Conservation (phyloP, 2,888 invertebrate species). For the Nasonovia ribisnigri region DNA sequence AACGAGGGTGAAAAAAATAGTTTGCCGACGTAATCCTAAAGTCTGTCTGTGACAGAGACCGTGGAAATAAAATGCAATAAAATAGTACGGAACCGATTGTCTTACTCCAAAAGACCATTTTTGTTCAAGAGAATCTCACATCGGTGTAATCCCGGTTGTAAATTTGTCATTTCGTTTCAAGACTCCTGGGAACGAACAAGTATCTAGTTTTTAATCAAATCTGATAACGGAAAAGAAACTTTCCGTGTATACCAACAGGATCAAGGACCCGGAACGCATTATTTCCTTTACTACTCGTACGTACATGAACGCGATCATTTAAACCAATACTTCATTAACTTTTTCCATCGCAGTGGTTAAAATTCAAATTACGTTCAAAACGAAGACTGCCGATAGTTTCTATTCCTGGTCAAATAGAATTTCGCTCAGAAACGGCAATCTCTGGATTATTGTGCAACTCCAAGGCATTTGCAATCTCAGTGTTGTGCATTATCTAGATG, state of each 20-base stretch:
- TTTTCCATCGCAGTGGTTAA: not conserved
- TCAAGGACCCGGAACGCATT: slow-evolving; percentile 26
- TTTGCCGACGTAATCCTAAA: slow-evolving; percentile 15
- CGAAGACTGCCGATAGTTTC: not conserved
- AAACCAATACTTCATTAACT: slow-evolving; percentile 22
- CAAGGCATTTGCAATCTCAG: not conserved
- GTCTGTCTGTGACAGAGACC: not conserved
- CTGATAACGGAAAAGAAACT: slow-evolving; percentile 19
- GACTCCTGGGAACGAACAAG: slow-evolving; percentile 26
- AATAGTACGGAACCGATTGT: slow-evolving; percentile 28
- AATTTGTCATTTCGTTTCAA: slow-evolving; percentile 51
- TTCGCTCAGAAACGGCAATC: not conserved
- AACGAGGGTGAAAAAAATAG: not conserved
- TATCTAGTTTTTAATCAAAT: slow-evolving; percentile 59
- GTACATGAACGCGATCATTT: not conserved
- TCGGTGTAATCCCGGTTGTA: slow-evolving; percentile 54
- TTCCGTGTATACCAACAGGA: not conserved
- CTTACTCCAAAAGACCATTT: slow-evolving; percentile 20
- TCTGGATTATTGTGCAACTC: not conserved
- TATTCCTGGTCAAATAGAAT: not conserved
- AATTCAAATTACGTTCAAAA: not conserved
- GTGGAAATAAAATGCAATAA: slow-evolving; percentile 38
- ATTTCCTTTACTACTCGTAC: slow-evolving; percentile 6
- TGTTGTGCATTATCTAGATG: no score
- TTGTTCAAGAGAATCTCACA: slow-evolving; percentile 38